Evolutionary conservation across 2,888 invertebrate genomes (phyloP).

Genomic region (Neoaliturus tenellus): DNA sequence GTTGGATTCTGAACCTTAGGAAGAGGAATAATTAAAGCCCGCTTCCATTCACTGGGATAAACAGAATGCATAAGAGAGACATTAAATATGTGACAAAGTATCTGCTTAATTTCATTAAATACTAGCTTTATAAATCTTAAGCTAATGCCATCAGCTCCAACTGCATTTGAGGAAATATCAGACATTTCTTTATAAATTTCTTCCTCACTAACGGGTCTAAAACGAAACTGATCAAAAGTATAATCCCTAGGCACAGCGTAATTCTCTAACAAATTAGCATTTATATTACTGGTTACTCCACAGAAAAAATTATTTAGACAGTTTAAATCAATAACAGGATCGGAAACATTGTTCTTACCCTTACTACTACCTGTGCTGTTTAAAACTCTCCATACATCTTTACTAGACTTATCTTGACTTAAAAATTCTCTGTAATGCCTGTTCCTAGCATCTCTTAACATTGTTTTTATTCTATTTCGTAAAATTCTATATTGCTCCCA

Average conservation of each 20-base stretch:
- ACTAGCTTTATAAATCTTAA: not conserved
- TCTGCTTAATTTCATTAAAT: not conserved
- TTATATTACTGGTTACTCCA: not conserved
- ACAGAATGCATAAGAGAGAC: not conserved
- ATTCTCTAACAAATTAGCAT: not conserved
- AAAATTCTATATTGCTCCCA: slow-evolving; percentile 1
- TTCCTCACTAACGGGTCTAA: not conserved
- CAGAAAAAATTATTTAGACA: slow-evolving; percentile 3
- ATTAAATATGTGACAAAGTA: not conserved
- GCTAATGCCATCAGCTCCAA: not conserved
- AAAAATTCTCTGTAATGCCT: not conserved
- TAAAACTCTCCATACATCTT: not conserved
- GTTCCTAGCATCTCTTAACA: slow-evolving; percentile 18
- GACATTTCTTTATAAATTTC: not conserved
- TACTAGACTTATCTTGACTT: not conserved
- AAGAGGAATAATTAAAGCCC: too few species aligned
- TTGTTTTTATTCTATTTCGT: not conserved
- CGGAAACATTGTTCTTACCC: not conserved
- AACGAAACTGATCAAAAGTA: not conserved
- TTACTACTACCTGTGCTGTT: not conserved
- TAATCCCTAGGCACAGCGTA: not conserved
- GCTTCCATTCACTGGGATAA: not conserved
- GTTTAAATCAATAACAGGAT: not conserved
- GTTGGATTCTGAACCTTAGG: not conserved
- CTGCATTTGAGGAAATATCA: not conserved